Base-by-base conservation (phyloP, 2,888 invertebrate genomes). In the Leptinotarsa peninsularis region DNA sequence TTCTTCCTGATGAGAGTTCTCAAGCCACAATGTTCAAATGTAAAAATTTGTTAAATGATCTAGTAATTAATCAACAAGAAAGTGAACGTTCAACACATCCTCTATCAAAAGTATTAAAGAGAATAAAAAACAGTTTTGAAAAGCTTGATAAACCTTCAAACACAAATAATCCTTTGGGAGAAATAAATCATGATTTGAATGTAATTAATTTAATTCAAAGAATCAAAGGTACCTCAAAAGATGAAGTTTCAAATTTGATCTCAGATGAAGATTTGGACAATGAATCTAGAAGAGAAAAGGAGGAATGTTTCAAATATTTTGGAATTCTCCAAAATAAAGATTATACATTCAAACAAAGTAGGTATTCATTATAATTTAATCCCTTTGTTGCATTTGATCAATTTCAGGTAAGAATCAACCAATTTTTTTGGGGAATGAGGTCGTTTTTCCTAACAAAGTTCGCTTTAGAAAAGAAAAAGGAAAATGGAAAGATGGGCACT, bases 401-500 rank as follows among this genome's bases (percentile, higher is more conserved):
- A 7, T 63, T 63, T 63, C 63, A 63, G 63, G 3, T 63, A 43
- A 43, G 7, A 43, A 58, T n/a, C 69, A 33, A 21, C 18, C 23
- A n/a, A 58, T 33, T 21, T 17, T 70, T 43, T 23, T 14, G 56
- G 23, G 21, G 21, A 58, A 58, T 23, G 70, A 70, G 18, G 70
- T 70, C 5, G 49, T 58, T 17, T 49, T 70, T 70, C 58, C 70
- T 21, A 58, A 70, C 18, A 70, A 70, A 27, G n/a, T 70, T 15
- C 49, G 33, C 17, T 75, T 73, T 66, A 71, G 67, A 67, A 76
- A 69, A 66, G 76, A 71, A 18, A 67, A 21, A 49, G 79, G 79
- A 13, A 71, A 71, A 73, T 79, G 79, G 79, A 69, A 72, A 13
- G 66, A 78, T 52, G 79, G 79, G 5, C 78, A 76, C 50, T 79